Percentiles rank a stretch among this genome's conserved stretches.
phyloP scores from a whole-genome alignment of 2,888 invertebrate species.

The Drosophila picticornis region DNA sequence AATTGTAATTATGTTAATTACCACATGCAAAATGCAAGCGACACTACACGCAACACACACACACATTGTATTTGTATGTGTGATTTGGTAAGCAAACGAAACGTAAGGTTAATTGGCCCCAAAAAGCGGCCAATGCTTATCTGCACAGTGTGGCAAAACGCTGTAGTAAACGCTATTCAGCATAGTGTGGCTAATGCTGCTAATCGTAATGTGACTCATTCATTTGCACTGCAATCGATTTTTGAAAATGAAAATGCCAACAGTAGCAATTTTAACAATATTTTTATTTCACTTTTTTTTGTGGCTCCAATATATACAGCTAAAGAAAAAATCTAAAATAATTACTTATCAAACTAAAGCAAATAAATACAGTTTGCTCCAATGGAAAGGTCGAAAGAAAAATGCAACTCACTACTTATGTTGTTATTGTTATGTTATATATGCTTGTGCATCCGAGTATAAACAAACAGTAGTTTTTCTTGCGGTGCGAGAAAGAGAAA shows the following conservation, averaged over 20 bases:
- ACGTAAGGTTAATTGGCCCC: conserved; percentile 60
- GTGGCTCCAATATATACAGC: not conserved
- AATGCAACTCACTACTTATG: conserved; percentile 17
- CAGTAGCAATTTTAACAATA: not conserved
- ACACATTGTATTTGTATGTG: conserved; percentile 12
- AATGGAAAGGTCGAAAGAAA: not conserved
- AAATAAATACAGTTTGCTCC: not conserved
- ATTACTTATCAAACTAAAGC: not conserved
- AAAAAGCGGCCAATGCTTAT: conserved; percentile 46
- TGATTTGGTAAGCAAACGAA: conserved; percentile 38
- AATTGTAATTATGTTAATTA: conserved; percentile 62
- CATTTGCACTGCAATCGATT: not conserved
- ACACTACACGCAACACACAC: conserved; percentile 38
- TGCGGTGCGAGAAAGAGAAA: not conserved
- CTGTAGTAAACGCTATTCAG: conserved; percentile 12
- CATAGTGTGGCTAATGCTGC: conserved; percentile 25
- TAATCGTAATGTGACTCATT: not conserved
- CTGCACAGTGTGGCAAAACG: conserved; percentile 42
- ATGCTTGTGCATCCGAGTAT: conserved; percentile 45
- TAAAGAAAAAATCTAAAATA: not conserved
- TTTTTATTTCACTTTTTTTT: not conserved
- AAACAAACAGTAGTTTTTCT: conserved; percentile 58
- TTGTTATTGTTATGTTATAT: conserved; percentile 29
- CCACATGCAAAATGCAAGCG: conserved; percentile 55
- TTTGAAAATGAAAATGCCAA: not conserved